Percentiles rank a stretch among this genome's conserved stretches.
phyloP scores from a whole-genome alignment of 2,888 invertebrate species.

The Gandaritis pyraliata region DNA sequence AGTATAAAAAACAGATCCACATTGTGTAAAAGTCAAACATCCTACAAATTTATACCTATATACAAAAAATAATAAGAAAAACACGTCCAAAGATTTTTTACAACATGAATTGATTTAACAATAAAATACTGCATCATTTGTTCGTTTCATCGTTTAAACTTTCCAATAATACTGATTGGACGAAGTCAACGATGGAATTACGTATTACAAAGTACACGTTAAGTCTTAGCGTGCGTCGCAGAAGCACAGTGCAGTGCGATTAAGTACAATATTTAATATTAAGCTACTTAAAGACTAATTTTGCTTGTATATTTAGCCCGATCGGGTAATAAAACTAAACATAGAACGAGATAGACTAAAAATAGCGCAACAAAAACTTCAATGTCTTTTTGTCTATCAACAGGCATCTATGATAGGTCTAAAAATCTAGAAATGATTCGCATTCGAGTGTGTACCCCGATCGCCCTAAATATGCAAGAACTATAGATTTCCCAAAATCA shows the following conservation, averaged over 20 bases:
- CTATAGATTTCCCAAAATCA: constrained; percentile 30
- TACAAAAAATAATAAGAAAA: constrained; percentile 70
- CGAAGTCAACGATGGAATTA: constrained; percentile 59
- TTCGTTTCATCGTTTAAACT: constrained; percentile 53
- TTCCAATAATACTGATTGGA: constrained; percentile 68
- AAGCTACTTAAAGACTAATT: constrained; percentile 41
- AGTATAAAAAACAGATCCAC: constrained; percentile 73
- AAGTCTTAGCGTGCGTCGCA: constrained; percentile 63
- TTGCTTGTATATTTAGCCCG: constrained; percentile 12
- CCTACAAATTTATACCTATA: constrained; percentile 81
- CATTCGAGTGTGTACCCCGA: background rate
- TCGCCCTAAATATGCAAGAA: background rate
- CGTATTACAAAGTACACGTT: constrained; percentile 53
- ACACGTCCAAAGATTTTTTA: constrained; percentile 73
- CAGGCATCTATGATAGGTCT: background rate
- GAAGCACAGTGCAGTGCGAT: constrained; percentile 71
- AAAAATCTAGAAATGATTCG: background rate
- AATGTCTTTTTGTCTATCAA: no score
- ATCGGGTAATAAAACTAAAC: background rate
- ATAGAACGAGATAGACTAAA: no score
- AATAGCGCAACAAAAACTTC: no score
- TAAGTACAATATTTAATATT: constrained; percentile 63
- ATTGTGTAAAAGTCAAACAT: constrained; percentile 63
- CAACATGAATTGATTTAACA: constrained; percentile 62
- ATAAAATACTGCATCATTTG: constrained; percentile 76